Evolutionary conservation across 2,888 invertebrate species (phyloP), one percentile per base, ranked within the genome.

Genomic region (Syrista parreyssii): DNA sequence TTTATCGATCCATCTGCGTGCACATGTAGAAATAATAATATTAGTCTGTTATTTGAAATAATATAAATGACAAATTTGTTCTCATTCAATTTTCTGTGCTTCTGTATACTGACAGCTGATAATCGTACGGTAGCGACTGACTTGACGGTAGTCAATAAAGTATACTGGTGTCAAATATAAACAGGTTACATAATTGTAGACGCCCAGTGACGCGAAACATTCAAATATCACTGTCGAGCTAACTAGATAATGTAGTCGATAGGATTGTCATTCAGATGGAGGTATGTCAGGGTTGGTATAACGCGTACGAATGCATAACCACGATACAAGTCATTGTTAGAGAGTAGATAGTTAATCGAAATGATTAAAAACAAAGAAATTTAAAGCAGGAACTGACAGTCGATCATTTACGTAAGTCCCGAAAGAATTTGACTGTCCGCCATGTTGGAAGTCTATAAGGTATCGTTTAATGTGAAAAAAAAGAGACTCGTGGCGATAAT

Each of bases 231-330:
- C 71, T 31, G 31, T 32, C 71, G 71, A 71, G 71, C 31, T 71
- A 71, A 71, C 71, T 71, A 71, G 71, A 71, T 71, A 71, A 71
- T 71, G 31, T 71, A 71, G 31, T 71, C 71, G 71, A 71, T 71
- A 31, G 71, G 31, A 32, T 71, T 71, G 71, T 71, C 71, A 71
- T 71, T 71, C 12, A 31, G 31, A 71, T 31, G 31, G 71, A 71
- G 71, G 0, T 71, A 71, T 12, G 30, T 71, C 71, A 30, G 31
- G 71, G 12, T 23, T 23, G 31, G 3, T 71, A 30, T 71, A 33
- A 31, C 71, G 71, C 1, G 31, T 71, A 71, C 71, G 32, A 71
- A 3, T 23, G 71, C 31, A 30, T 6, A 12, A 11, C 69, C 23
- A 32, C 12, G 12, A n/a, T 55, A 55, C 55, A 2, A 55, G 55